Percentiles rank a stretch among this genome's conserved stretches.
These are phyloP conservation scores for Marasmarcha lunaedactyla DNA, from an alignment of 2,888 invertebrate species.

Conservation along the genomic window DNA sequence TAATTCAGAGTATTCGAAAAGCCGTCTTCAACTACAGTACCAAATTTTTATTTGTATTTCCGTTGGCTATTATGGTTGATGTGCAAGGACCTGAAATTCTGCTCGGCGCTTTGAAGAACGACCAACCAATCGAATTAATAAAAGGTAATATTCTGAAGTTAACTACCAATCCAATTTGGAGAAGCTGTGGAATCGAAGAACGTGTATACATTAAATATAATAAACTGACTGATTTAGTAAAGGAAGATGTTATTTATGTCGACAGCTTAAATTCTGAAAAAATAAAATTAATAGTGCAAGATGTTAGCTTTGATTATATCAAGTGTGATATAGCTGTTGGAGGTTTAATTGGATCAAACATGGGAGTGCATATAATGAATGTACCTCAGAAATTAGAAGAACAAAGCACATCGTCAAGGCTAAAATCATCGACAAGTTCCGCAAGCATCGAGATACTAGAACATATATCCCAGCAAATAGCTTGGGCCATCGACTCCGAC, in stretches of 20 bases:
- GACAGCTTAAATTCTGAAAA: conserved; percentile 38
- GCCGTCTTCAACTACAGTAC: conserved; percentile 60
- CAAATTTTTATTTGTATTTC: conserved; percentile 56
- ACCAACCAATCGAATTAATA: conserved; percentile 42
- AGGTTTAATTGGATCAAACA: conserved; percentile 62
- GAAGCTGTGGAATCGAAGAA: conserved; percentile 63
- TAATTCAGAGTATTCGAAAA: conserved; percentile 54
- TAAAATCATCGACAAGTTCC: not conserved
- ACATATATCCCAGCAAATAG: conserved; percentile 27
- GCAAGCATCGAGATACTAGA: conserved; percentile 15
- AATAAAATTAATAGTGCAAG: conserved; percentile 38
- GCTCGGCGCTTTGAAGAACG: conserved; percentile 49
- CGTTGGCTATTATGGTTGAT: conserved; percentile 54
- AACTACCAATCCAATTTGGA: conserved; percentile 63
- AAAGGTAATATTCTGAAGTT: conserved; percentile 47
- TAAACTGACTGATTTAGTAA: conserved; percentile 58
- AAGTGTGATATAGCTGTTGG: conserved; percentile 64
- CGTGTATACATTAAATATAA: conserved; percentile 69
- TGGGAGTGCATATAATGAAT: conserved; percentile 49
- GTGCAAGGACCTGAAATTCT: conserved; percentile 49
- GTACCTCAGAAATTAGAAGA: not conserved
- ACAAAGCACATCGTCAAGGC: too few relatives aligned
- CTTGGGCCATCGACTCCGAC: conserved; percentile 51
- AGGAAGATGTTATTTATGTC: conserved; percentile 58
- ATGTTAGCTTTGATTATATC: conserved; percentile 53